These are phyloP conservation scores for Pithys albifrons DNA, from an alignment of 2,113 vertebrate species.

Conservation along the genomic window DNA sequence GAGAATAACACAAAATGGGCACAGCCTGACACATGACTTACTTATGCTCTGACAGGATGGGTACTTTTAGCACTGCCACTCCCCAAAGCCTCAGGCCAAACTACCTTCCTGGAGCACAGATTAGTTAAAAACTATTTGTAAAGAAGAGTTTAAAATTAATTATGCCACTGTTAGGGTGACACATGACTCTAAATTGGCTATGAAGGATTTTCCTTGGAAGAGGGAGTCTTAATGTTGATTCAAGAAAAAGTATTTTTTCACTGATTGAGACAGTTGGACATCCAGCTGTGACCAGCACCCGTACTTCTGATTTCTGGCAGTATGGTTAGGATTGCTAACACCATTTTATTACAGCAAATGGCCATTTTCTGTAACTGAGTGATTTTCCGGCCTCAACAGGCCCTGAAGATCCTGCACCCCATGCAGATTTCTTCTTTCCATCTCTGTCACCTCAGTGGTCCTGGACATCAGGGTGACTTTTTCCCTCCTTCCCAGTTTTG, in stretches of 20 bases:
- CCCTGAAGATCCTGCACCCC: background rate
- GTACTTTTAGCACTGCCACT: background rate
- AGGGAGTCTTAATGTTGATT: background rate
- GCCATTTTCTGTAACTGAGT: background rate
- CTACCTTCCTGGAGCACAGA: background rate
- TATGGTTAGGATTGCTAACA: background rate
- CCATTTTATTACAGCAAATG: background rate
- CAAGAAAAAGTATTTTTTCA: background rate
- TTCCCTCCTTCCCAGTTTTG: background rate
- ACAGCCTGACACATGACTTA: background rate
- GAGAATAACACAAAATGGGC: background rate
- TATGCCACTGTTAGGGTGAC: background rate
- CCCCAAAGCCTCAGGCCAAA: background rate
- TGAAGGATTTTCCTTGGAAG: background rate
- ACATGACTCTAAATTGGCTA: background rate
- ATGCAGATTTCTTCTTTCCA: background rate
- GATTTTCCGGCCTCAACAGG: background rate
- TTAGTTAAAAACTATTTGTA: background rate
- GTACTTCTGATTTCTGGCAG: background rate
- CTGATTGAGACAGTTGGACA: background rate
- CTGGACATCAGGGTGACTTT: background rate
- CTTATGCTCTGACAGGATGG: background rate
- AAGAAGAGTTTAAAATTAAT: background rate
- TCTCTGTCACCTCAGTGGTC: background rate
- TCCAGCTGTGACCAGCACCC: accelerated